Conservation (phyloP, 2,113 vertebrate genomes). For the Galbula dea region DNA sequence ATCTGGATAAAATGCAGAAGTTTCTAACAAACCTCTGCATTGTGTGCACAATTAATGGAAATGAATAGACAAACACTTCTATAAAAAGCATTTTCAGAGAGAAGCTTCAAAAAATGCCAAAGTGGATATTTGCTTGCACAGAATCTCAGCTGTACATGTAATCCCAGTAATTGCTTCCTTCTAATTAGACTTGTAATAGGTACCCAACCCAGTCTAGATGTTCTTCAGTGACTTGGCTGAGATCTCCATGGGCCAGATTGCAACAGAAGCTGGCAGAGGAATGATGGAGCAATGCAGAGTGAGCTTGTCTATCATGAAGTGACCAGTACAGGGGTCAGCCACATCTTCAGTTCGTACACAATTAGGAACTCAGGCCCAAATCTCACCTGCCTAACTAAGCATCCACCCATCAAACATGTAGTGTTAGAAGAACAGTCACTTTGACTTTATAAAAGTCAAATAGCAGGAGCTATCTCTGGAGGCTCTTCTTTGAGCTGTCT, state of each 20-base stretch:
- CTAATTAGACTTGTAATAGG: conserved; percentile 45
- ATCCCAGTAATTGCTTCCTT: conserved; percentile 46
- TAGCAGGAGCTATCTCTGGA: neutral
- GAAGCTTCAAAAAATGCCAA: neutral
- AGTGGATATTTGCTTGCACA: neutral
- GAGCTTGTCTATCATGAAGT: neutral
- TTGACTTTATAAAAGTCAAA: neutral
- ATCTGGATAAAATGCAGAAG: neutral
- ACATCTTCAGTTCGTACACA: neutral
- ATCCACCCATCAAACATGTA: neutral
- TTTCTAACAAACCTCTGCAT: neutral
- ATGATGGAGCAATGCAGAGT: neutral
- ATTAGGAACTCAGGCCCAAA: neutral
- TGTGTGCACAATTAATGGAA: neutral
- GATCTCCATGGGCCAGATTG: neutral
- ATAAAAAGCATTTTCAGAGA: neutral
- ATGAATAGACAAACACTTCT: neutral
- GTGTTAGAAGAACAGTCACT: neutral
- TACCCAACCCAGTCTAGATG: conserved; percentile 50
- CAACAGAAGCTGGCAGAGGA: conserved; percentile 27
- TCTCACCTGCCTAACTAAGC: neutral
- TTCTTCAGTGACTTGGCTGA: conserved; percentile 39
- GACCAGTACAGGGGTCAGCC: neutral
- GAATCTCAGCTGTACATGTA: neutral
- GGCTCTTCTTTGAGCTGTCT: neutral